These are phyloP conservation scores for Tachina grossa DNA, from an alignment of 2,888 invertebrate genomes.

Conservation along the genomic window DNA sequence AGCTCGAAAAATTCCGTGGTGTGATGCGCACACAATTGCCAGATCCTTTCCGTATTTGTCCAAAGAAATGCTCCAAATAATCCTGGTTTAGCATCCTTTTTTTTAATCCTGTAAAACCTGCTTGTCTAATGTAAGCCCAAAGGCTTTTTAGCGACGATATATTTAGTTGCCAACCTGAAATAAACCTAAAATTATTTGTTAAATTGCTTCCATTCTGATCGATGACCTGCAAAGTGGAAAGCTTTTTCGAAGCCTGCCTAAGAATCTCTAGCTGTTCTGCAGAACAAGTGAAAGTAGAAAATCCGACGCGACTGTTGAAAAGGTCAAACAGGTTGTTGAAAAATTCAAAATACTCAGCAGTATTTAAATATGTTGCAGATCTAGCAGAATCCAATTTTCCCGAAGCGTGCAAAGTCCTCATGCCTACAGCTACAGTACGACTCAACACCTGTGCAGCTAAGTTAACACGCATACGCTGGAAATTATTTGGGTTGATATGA, in stretches of 20 bases:
- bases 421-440: not conserved
- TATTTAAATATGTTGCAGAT: conserved; percentile 5
- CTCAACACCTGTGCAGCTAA: conserved; percentile 24
- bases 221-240: not conserved
- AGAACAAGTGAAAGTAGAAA: not conserved
- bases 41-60: not conserved
- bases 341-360: not conserved
- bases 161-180: not conserved
- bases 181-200: not conserved
- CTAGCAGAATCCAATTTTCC: not conserved
- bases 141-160: not conserved
- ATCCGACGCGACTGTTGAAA: not conserved
- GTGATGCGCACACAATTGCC: not conserved
- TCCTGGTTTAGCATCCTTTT: not conserved
- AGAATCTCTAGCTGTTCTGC: not conserved
- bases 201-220: not conserved
- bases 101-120: not conserved
- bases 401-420: conserved; percentile 4
- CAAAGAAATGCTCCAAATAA: not conserved
- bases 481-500: conserved; percentile 7
- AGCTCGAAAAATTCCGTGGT: not conserved
- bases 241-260: not conserved
- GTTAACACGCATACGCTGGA: not conserved
- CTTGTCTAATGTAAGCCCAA: not conserved
- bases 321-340: not conserved